A percentile compares a stretch with the other conserved stretches of the same genome.
Conservation (phyloP, 2,888 invertebrate genomes). For the Mycogona germanica region DNA sequence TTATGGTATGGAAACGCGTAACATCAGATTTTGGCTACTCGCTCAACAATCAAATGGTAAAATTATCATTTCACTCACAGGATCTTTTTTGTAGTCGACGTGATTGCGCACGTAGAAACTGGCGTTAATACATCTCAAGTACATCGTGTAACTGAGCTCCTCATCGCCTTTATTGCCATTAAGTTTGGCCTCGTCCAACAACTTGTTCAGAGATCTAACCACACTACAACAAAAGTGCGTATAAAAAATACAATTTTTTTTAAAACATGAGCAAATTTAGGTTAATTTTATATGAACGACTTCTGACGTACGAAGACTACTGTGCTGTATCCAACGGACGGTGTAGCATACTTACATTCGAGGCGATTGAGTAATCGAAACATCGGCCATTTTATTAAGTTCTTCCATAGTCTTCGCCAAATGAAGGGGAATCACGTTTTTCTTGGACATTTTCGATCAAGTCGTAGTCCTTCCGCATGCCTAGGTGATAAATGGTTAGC, state of each 20-base stretch:
- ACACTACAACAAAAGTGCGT: background rate
- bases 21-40: too few relatives aligned
- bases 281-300: background rate
- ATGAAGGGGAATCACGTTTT: background rate
- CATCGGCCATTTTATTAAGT: background rate
- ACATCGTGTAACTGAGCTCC: slow-evolving; percentile 17
- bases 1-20: background rate
- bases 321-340: too few relatives aligned
- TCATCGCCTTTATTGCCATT: slow-evolving; percentile 11
- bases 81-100: slow-evolving; percentile 9
- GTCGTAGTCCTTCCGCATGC: too few relatives aligned
- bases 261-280: background rate
- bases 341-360: background rate
- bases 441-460: background rate
- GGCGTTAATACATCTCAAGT: slow-evolving; percentile 11
- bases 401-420: background rate
- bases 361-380: background rate
- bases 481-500: background rate
- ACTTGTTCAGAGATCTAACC: background rate
- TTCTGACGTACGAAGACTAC: too few relatives aligned
- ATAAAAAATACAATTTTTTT: background rate
- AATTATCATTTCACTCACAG: background rate
- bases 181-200: slow-evolving; percentile 5
- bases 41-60: background rate
- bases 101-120: background rate